phyloP scores from a whole-genome alignment of 1,140 invertebrate genomes.

The Camponotus floridanus region DNA sequence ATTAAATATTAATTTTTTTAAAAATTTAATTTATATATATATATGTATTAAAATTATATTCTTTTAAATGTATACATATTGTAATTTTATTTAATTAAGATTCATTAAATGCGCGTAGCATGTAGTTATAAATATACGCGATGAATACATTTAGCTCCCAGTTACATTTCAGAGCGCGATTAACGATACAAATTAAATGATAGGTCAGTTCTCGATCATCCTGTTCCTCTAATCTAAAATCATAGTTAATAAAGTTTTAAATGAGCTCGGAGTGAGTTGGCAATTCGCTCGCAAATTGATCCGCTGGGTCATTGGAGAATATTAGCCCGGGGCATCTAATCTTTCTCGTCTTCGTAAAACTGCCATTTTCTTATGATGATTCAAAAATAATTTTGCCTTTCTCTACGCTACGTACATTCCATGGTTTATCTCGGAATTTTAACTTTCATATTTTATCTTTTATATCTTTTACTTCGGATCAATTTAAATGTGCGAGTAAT shows the following conservation, averaged over 20 bases:
- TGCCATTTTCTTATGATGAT: background rate
- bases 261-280: conserved; percentile 40
- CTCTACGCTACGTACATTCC: background rate
- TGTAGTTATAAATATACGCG: background rate
- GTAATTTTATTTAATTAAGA: background rate
- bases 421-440: conserved; percentile 16
- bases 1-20: background rate
- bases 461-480: too few relatives aligned
- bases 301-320: conserved; percentile 25
- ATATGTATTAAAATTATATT: too few relatives aligned
- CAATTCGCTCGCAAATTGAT: conserved; percentile 46
- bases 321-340: conserved; percentile 24
- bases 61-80: too few relatives aligned
- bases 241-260: conserved; percentile 53
- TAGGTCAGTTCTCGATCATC: background rate
- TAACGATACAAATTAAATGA: conserved; percentile 19
- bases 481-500: too few relatives aligned
- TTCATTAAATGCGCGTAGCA: background rate
- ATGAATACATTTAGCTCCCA: background rate
- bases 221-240: conserved; percentile 30
- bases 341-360: background rate
- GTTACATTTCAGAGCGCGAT: background rate
- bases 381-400: background rate
- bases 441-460: background rate
- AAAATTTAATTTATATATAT: too few relatives aligned